A percentile compares a stretch with the other conserved stretches of the same genome.
Conservation (phyloP, 2,888 invertebrate species). For the Nymphalis c-album region DNA sequence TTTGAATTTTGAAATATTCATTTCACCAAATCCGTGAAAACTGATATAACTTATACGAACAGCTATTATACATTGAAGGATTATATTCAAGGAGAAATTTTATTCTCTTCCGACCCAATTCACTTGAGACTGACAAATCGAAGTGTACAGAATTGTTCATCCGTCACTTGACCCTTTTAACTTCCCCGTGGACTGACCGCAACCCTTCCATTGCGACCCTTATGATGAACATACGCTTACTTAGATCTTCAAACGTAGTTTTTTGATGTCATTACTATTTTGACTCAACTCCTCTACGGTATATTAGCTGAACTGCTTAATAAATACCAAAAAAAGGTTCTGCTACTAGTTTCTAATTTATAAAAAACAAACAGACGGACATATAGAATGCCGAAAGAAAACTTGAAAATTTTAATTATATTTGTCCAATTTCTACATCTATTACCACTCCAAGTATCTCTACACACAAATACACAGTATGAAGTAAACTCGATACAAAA, state of each 20-base stretch:
- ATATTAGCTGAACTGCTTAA: not conserved
- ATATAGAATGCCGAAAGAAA: too few species aligned
- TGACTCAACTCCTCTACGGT: not conserved
- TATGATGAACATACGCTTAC: slow-evolving; percentile 19
- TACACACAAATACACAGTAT: too few species aligned
- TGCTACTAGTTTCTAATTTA: too few species aligned
- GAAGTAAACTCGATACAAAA: too few species aligned
- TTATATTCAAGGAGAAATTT: slow-evolving; percentile 12
- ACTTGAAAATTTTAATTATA: too few species aligned
- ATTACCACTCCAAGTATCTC: too few species aligned
- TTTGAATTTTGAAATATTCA: too few species aligned
- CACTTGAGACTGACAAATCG: slow-evolving; percentile 25
- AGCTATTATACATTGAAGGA: not conserved
- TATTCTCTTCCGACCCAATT: slow-evolving; percentile 24
- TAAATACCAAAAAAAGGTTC: not conserved
- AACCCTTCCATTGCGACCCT: slow-evolving; percentile 24
- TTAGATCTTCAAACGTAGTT: slow-evolving; percentile 15
- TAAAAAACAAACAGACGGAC: too few species aligned
- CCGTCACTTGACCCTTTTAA: slow-evolving; percentile 27
- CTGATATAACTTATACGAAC: not conserved
- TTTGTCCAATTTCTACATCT: too few species aligned
- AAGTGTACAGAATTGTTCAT: slow-evolving; percentile 24
- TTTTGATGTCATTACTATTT: slow-evolving; percentile 16
- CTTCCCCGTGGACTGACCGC: slow-evolving; percentile 27
- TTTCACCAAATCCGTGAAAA: too few species aligned